These are phyloP conservation scores for Aleiodes sp. DNA, from an alignment of 1,140 invertebrate genomes.

Conservation along the genomic window DNA sequence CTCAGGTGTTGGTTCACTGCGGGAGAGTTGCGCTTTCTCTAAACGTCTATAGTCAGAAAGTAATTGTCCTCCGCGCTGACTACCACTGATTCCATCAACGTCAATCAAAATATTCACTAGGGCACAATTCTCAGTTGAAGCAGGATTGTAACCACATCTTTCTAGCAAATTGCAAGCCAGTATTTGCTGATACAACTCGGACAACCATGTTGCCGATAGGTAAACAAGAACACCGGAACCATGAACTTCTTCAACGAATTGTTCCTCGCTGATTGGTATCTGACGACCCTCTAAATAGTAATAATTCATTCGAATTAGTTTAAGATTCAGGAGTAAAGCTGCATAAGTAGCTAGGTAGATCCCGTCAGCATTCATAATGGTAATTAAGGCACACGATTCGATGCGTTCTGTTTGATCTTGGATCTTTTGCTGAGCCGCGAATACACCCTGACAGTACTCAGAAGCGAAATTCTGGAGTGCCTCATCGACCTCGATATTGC, in stretches of 20 bases:
- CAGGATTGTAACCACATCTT: slow-evolving; percentile 72
- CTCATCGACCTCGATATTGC: slow-evolving; percentile 87
- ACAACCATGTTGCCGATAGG: slow-evolving; percentile 89
- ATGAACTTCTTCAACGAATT: slow-evolving; percentile 91
- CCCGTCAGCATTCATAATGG: slow-evolving; percentile 94
- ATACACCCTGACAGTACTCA: slow-evolving; percentile 82
- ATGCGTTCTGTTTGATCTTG: slow-evolving; percentile 51
- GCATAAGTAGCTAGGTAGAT: slow-evolving; percentile 92
- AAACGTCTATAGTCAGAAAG: slow-evolving; percentile 85
- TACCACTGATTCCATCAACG: slow-evolving; percentile 82
- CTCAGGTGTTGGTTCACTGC: slow-evolving; percentile 75
- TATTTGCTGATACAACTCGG: slow-evolving; percentile 89
- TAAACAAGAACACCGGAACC: slow-evolving; percentile 91
- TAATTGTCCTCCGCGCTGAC: slow-evolving; percentile 74
- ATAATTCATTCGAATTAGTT: slow-evolving; percentile 79
- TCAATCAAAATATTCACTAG: slow-evolving; percentile 83
- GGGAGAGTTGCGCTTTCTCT: slow-evolving; percentile 73
- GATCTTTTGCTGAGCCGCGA: slow-evolving; percentile 58
- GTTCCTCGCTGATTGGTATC: slow-evolving; percentile 73
- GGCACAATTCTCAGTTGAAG: slow-evolving; percentile 70
- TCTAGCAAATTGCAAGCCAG: slow-evolving; percentile 80
- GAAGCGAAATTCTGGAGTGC: slow-evolving; percentile 91
- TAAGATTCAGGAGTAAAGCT: slow-evolving; percentile 83
- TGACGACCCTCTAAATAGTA: slow-evolving; percentile 72
- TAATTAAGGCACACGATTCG: slow-evolving; percentile 64